A percentile compares a stretch with the other conserved stretches of the same genome.
These are phyloP conservation scores for Drosophila hamatofila DNA, from an alignment of 2,888 invertebrate species.

Conservation along the genomic window DNA sequence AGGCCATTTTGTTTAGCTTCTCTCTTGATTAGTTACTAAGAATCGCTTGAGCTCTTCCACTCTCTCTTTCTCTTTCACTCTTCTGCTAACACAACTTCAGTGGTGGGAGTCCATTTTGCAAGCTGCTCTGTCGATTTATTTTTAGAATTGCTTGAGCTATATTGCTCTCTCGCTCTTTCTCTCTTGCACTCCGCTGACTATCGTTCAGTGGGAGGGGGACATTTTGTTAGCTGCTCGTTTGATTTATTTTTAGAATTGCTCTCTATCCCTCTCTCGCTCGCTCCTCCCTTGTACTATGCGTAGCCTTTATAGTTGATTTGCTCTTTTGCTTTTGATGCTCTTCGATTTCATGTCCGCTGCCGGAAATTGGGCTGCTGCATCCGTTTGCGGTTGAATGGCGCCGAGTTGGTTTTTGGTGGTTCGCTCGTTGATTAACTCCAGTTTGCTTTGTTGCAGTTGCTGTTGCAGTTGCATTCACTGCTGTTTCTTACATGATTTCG, in stretches of 20 bases:
- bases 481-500: slow-evolving; percentile 54
- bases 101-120: slow-evolving; percentile 81
- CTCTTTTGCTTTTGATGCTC: slow-evolving; percentile 24
- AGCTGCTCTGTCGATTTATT: slow-evolving; percentile 1
- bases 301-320: slow-evolving; percentile 28
- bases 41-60: background rate
- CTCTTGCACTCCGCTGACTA: background rate
- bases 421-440: slow-evolving; percentile 30
- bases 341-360: slow-evolving; percentile 52
- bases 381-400: slow-evolving; percentile 45
- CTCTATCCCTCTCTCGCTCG: background rate
- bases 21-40: slow-evolving; percentile 4
- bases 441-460: slow-evolving; percentile 29
- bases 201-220: background rate
- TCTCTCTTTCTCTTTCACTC: slow-evolving; percentile 5
- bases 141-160: slow-evolving; percentile 6
- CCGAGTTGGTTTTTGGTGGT: slow-evolving; percentile 34
- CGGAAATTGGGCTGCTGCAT: slow-evolving; percentile 63
- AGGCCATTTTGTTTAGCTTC: slow-evolving; percentile 76
- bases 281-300: slow-evolving; percentile 34
- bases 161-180: slow-evolving; percentile 1
- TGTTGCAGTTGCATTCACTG: slow-evolving; percentile 27
- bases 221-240: background rate
- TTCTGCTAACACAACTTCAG: background rate
- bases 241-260: slow-evolving; percentile 6